A percentile compares a stretch with the other conserved stretches of the same genome.
Evolutionary conservation across 2,797 vertebrate genomes (phyloP).

Genomic region (Sorex maritimensis): DNA sequence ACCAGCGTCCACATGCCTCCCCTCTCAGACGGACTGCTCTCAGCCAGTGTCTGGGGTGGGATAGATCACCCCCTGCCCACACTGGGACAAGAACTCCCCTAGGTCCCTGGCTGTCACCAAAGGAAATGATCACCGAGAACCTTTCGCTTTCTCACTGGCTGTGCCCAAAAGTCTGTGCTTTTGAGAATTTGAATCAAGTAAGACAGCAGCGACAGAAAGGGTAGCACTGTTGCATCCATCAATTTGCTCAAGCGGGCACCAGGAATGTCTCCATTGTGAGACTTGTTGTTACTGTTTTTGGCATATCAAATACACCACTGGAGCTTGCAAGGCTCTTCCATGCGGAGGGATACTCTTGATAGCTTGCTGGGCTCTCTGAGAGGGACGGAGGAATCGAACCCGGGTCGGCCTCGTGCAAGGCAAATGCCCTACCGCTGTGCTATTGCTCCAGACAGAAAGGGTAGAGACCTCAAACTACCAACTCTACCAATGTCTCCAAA

Average conservation of each 20-base stretch:
- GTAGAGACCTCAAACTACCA: not conserved
- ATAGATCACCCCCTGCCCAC: not conserved
- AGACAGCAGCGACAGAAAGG: not conserved
- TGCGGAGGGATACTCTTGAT: too few species aligned
- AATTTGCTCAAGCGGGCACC: too few species aligned
- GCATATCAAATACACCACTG: too few species aligned
- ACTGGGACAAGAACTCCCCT: accelerated
- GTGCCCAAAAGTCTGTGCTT: not conserved
- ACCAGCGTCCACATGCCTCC: constrained; percentile 39
- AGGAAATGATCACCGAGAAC: not conserved
- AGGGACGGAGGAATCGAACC: too few species aligned
- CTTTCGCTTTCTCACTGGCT: not conserved
- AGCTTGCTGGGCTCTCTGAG: too few species aligned
- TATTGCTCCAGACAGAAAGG: not conserved
- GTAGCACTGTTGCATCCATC: too few species aligned
- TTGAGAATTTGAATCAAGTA: not conserved
- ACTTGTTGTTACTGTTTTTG: too few species aligned
- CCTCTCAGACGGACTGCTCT: not conserved
- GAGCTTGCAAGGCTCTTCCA: too few species aligned
- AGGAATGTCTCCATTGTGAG: too few species aligned
- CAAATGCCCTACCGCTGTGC: too few species aligned
- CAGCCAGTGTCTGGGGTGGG: not conserved
- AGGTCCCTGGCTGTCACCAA: not conserved
- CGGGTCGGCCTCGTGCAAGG: too few species aligned
- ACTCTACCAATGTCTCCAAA: not conserved